Evolutionary conservation across 2,888 invertebrate species (phyloP).

Genomic region (Atrina japonica): DNA sequence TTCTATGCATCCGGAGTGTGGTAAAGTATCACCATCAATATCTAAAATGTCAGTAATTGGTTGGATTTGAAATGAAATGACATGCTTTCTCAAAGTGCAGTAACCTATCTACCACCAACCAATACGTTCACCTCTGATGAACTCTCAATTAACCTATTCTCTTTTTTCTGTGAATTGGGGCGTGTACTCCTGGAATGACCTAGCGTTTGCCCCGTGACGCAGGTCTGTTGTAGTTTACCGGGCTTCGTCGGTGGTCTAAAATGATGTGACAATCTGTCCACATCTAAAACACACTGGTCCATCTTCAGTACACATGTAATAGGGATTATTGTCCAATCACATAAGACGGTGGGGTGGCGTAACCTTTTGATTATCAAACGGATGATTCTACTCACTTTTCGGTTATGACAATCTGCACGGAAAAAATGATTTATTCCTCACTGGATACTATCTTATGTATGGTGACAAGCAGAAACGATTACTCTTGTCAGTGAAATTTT

Average conservation of each 20-base stretch:
- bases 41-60: neutral
- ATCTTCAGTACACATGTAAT: neutral
- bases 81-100: neutral
- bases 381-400: no score
- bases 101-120: neutral
- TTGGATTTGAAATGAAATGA: neutral
- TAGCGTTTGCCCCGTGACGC: neutral
- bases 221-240: neutral
- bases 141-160: neutral
- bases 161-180: neutral
- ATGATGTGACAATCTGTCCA: neutral
- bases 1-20: conserved; percentile 8
- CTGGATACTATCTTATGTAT: no score
- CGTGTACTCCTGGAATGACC: neutral
- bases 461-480: no score
- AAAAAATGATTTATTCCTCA: no score
- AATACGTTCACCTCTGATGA: neutral
- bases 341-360: no score
- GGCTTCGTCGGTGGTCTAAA: neutral
- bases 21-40: neutral
- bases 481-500: no score
- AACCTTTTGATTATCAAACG: no score
- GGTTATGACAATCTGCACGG: no score
- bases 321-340: no score
- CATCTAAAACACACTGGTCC: neutral